Base-by-base conservation (phyloP, 37 sponge, comb jelly and placozoan genomes). In the Hexactinellida sp. region DNA sequence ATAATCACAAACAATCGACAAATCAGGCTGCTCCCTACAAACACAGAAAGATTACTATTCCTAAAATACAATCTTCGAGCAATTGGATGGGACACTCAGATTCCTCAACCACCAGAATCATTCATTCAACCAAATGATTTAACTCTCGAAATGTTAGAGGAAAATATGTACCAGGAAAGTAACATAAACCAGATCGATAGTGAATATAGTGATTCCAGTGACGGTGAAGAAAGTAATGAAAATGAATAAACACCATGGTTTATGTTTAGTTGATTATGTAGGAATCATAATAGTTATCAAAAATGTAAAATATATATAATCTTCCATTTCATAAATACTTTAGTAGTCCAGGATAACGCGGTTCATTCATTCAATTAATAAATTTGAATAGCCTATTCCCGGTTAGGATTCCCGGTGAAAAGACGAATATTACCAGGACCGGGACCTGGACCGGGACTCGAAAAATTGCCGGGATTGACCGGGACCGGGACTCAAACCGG, bases 1-100 rank as follows among this genome's bases (percentile, higher is more conserved):
- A 63, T 63, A 63, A 63, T 63, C 76, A 63, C 21, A 25, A 63
- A 63, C 76, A 63, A 63, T 63, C 76, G 76, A 63, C 76, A 3
- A 63, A 32, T 63, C 76, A 63, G 76, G 76, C 76, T 63, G 34
- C 76, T 63, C 76, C 76, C 76, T 63, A 63, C 76, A 63, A 63
- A 63, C 30, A 63, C 76, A 21, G 25, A 63, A 63, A 63, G 3
- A 63, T 63, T 63, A 63, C 76, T 63, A 25, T 63, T 63, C 34
- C 76, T 63, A 32, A 63, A 63, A 23, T 63, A 63, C 25, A 63
- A 63, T 63, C 76, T 63, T 7, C 76, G 76, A 63, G 76, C 76
- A 21, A 63, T 63, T 63, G 76, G 76, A 63, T 63, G 76, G 76
- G 76, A 63, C 30, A 63, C 76, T 63, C 76, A 63, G 76, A 63